Conservation (phyloP, 1,140 invertebrate genomes). For the Drosophila santomea region DNA sequence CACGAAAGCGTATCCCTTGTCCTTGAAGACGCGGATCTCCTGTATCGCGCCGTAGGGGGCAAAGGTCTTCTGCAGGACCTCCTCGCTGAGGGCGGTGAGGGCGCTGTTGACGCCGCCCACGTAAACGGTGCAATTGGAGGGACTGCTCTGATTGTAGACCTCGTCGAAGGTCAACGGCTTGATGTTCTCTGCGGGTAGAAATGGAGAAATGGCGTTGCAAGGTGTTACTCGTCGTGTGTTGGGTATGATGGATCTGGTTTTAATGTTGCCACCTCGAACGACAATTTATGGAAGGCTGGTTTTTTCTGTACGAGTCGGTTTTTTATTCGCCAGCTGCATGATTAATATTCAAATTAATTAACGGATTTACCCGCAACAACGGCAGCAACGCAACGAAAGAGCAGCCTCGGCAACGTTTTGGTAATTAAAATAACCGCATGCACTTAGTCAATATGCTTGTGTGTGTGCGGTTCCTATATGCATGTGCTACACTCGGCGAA, state of each 20-base stretch:
- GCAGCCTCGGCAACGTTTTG: conserved; percentile 69
- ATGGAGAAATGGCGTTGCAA: not conserved
- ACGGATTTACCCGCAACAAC: conserved; percentile 74
- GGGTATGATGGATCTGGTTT: conserved; percentile 56
- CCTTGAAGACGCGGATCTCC: conserved; percentile 99
- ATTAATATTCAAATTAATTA: conserved; percentile 84
- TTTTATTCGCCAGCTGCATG: conserved; percentile 66
- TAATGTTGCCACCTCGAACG: conserved; percentile 37
- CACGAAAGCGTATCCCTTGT: conserved; percentile 99
- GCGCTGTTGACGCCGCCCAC: conserved; percentile 98
- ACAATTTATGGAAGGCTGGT: conserved; percentile 63
- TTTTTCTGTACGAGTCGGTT: conserved; percentile 34
- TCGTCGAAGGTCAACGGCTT: conserved; percentile 98
- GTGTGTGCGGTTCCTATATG: conserved; percentile 38
- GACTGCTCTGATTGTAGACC: conserved; percentile 99
- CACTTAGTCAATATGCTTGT: conserved; percentile 73
- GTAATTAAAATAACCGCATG: conserved; percentile 83
- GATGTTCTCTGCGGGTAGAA: conserved; percentile 88
- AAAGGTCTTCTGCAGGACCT: conserved; percentile 98
- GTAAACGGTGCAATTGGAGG: conserved; percentile 99
- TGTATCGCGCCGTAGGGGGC: conserved; percentile 97
- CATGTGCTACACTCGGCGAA: not conserved
- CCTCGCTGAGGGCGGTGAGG: conserved; percentile 95
- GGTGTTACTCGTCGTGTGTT: conserved; percentile 21
- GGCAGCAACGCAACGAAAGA: conserved; percentile 38